Conservation (phyloP, 1,140 invertebrate species). For the Halyomorpha halys region DNA sequence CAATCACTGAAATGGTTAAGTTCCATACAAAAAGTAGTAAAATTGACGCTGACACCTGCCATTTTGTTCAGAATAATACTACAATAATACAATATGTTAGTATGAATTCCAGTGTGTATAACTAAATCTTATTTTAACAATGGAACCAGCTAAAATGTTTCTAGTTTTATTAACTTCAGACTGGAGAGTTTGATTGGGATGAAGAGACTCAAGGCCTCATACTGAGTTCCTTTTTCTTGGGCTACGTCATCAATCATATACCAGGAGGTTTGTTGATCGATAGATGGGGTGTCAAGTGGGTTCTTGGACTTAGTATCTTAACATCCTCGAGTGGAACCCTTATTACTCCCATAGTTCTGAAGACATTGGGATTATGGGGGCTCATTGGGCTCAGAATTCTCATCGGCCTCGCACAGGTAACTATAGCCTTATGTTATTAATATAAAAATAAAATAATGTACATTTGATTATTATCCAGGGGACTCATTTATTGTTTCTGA, state of each 20-base stretch:
- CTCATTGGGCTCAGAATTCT: conserved; percentile 42
- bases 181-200: conserved; percentile 40
- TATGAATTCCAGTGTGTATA: no score
- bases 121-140: no score
- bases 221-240: conserved; percentile 47
- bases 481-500: no score
- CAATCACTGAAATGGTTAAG: conserved; percentile 76
- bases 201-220: conserved; percentile 38
- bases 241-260: conserved; percentile 47
- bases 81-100: no score
- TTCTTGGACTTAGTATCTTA: conserved; percentile 40
- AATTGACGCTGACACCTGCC: conserved; percentile 31
- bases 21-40: conserved; percentile 14
- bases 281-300: conserved; percentile 44
- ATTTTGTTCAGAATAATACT: conserved; percentile 5
- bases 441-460: no score
- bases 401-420: conserved; percentile 33
- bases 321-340: conserved; percentile 42
- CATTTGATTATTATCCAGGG: no score
- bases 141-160: no score
- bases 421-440: no score
- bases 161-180: background rate
- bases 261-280: conserved; percentile 46
- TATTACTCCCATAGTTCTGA: conserved; percentile 36
- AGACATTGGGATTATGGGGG: conserved; percentile 29